Base-by-base conservation (phyloP, 64 coral and sea anemone genomes). In the Pocillopora damicornis region DNA sequence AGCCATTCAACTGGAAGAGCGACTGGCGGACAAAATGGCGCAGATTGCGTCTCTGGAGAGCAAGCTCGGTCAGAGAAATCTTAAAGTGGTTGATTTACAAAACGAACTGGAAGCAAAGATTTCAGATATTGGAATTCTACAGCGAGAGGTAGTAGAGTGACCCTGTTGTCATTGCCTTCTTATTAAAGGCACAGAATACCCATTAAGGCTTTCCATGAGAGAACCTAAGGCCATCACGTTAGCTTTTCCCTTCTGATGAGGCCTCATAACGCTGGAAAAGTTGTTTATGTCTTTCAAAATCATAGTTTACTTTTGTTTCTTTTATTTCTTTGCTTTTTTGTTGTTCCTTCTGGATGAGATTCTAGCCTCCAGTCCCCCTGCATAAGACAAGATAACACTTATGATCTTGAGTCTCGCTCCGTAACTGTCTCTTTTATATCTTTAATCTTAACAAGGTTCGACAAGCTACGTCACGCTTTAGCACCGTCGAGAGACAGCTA, bases 1-100 rank as follows among this genome's bases (percentile, higher is more conserved):
- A 63, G 87, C 89, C 13, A 93, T 99, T 59, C 90, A 99, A 51
- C 90, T 99, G 35, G 97, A 99, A 68, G 97, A 99, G 60, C 62
- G 90, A 13, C 79, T 99, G 65, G 97, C 97, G 4, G 97, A 95
- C 73, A 99, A 95, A 38, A 92, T 92, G 93, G 87, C 87, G 77
- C 87, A 92, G 78, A 94, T 88, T 68, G 73, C 88, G 15, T 95
- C 90, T 15, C 78, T 99, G 17, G 97, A 99, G 71, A 90, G 90
- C 18, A 99, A 92, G 59, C 79, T 99, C 1, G 93, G 93, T 5
- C 93, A 99, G 78, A 89, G 93, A 73, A 99, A 93, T 76, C 66
- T 99, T 9, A 89, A 92, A n/a, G 78, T 99, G 15, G 97, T 99
- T 9, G 97, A 99, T 86, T 62, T 99, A 25, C 93, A 95, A 60